Percentiles rank a stretch among this genome's conserved stretches.
Evolutionary conservation across 2,797 vertebrate species (phyloP).

Genomic region (Coccyzus lansbergi): DNA sequence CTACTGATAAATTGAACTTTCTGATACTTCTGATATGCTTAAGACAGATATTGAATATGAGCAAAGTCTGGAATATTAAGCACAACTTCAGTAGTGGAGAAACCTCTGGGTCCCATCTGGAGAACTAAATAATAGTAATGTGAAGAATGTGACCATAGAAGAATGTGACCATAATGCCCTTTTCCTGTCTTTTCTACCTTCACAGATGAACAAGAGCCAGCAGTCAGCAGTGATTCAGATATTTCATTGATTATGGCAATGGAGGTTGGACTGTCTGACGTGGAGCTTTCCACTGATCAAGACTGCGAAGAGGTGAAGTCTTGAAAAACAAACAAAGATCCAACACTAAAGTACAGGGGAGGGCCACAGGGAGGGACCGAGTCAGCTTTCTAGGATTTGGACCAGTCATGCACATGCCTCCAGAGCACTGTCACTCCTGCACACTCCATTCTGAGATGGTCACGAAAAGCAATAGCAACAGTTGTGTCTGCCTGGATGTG

Average conservation of each 20-base stretch:
- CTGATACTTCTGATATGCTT: neutral
- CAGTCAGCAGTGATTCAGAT: slow-evolving; percentile 91
- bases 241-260: slow-evolving; percentile 87
- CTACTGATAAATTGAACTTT: neutral
- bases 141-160: neutral
- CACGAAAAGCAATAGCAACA: slow-evolving; percentile 82
- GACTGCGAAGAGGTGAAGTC: slow-evolving; percentile 88
- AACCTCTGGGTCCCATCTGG: neutral
- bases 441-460: slow-evolving; percentile 62
- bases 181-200: slow-evolving; percentile 28
- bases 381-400: slow-evolving; percentile 58
- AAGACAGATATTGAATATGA: neutral
- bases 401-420: slow-evolving; percentile 59
- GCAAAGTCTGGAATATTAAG: neutral
- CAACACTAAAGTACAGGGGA: slow-evolving; percentile 20
- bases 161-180: neutral
- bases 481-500: slow-evolving; percentile 60
- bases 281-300: slow-evolving; percentile 86
- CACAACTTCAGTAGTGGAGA: neutral
- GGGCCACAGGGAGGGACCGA: slow-evolving; percentile 45
- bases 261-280: slow-evolving; percentile 86
- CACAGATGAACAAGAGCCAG: slow-evolving; percentile 89
- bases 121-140: neutral
- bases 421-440: slow-evolving; percentile 71
- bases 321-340: slow-evolving; percentile 68